phyloP scores from a whole-genome alignment of 2,797 vertebrate species.

The Leptodactylus fallax region DNA sequence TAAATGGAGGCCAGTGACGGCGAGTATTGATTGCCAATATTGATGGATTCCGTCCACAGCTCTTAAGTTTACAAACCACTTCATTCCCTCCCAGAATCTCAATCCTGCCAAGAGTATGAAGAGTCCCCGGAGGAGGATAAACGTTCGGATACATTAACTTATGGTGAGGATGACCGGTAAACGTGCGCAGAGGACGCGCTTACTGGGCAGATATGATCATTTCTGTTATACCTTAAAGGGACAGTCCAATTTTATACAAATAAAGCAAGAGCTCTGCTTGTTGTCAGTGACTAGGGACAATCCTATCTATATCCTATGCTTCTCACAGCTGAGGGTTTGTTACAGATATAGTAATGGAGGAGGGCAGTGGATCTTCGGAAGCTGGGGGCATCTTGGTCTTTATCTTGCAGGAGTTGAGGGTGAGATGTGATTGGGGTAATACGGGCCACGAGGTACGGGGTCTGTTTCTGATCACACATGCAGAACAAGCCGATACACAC shows the following conservation, averaged over 20 bases:
- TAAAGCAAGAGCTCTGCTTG: not conserved
- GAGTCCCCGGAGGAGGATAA: constrained; percentile 53
- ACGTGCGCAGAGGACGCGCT: no score
- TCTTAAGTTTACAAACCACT: constrained; percentile 51
- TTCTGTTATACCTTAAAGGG: constrained; percentile 28
- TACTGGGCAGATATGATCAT: no score
- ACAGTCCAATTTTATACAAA: not conserved
- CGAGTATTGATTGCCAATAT: constrained; percentile 24
- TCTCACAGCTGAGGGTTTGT: no score
- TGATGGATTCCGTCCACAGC: constrained; percentile 36
- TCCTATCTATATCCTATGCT: no score
- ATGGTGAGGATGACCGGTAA: no score
- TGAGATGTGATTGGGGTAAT: not conserved
- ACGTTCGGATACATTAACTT: no score
- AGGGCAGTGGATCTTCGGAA: no score
- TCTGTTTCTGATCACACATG: not conserved
- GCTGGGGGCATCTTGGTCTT: no score
- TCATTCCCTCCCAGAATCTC: constrained; percentile 16
- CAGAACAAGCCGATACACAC: not conserved
- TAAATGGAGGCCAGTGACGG: not conserved
- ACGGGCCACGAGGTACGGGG: not conserved
- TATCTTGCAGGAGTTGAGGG: no score
- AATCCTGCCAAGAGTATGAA: constrained; percentile 38
- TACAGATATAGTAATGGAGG: no score
- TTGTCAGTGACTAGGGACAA: not conserved